Evolutionary conservation across 2,113 vertebrate species (phyloP).

Genomic region (Oncorhynchus kisutch): DNA sequence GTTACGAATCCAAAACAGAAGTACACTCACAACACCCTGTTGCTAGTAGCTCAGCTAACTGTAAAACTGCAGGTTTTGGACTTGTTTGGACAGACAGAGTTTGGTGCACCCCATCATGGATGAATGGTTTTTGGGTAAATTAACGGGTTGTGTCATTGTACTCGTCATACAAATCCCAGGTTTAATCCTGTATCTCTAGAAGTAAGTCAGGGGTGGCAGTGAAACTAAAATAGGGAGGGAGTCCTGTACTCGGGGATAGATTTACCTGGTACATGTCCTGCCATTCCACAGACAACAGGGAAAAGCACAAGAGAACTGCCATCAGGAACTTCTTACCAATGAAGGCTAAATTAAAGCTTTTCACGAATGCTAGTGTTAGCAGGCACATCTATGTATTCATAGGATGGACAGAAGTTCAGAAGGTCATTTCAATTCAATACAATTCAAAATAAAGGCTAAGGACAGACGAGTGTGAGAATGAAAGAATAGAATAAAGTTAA

Average conservation of each 20-base stretch:
- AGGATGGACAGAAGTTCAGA: neutral
- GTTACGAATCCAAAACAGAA: no score
- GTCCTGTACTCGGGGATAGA: conserved; percentile 71
- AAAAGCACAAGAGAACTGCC: conserved; percentile 88
- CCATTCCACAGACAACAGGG: conserved; percentile 82
- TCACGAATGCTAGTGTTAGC: neutral
- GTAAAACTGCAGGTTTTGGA: neutral
- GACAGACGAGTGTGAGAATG: neutral
- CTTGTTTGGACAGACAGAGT: no score
- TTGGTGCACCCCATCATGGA: no score
- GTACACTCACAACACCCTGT: no score
- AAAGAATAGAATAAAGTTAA: no score
- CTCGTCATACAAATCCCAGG: conserved; percentile 63
- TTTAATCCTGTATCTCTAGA: conserved; percentile 73
- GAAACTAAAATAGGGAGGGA: conserved; percentile 43
- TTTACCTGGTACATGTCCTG: conserved; percentile 99
- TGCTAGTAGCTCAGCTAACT: no score
- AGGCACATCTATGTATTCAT: neutral
- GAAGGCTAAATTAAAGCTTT: conserved; percentile 15
- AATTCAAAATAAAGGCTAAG: no score
- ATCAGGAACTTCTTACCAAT: conserved; percentile 54
- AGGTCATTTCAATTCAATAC: no score
- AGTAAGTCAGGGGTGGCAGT: conserved; percentile 50
- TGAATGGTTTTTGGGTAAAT: neutral
- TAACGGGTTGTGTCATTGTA: neutral